Evolutionary conservation across 2,888 invertebrate species (phyloP).

Genomic region (Drosophila koepferae): DNA sequence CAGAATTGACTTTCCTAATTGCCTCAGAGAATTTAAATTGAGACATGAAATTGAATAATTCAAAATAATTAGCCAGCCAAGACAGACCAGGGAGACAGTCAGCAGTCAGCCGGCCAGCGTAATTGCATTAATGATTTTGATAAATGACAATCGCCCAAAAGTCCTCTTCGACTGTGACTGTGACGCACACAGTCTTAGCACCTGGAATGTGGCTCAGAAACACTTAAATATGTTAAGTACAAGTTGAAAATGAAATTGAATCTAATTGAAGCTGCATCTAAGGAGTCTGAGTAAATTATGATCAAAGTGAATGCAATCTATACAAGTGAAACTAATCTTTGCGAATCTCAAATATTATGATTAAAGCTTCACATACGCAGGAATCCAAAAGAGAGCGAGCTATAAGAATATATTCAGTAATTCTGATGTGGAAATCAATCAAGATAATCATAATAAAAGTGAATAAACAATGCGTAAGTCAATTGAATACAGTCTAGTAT

Average conservation of each 20-base stretch:
- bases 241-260: background rate
- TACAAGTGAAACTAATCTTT: too few species aligned
- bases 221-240: background rate
- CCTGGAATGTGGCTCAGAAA: background rate
- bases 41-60: slow-evolving; percentile 85
- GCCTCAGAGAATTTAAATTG: slow-evolving; percentile 80
- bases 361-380: too few species aligned
- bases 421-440: background rate
- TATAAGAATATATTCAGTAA: background rate
- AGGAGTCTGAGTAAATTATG: background rate
- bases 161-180: slow-evolving; percentile 44
- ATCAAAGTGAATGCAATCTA: background rate
- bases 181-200: slow-evolving; percentile 21
- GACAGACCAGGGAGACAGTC: slow-evolving; percentile 30
- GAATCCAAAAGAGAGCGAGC: too few species aligned
- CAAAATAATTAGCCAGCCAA: slow-evolving; percentile 83
- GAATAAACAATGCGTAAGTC: too few species aligned
- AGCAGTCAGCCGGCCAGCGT: slow-evolving; percentile 39
- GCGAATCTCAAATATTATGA: too few species aligned
- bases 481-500: too few species aligned
- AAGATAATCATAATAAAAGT: too few species aligned
- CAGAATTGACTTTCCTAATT: slow-evolving; percentile 71
- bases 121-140: slow-evolving; percentile 82
- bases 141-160: slow-evolving; percentile 69
- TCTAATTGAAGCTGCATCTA: background rate